Conservation (phyloP, 2,113 vertebrate species). For the Ictidomys tridecemlineatus region DNA sequence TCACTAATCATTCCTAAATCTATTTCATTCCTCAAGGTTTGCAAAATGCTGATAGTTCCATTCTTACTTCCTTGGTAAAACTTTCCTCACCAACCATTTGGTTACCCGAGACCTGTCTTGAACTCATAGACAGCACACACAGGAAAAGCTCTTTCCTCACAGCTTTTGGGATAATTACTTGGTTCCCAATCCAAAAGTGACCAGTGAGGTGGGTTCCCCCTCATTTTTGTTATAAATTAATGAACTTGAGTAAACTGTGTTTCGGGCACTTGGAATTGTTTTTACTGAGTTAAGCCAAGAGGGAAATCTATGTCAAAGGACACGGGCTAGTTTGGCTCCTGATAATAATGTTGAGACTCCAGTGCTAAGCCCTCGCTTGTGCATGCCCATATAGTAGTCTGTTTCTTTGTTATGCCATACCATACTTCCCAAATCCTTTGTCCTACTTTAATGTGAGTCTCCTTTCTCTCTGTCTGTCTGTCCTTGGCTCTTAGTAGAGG, state of each 20-base stretch:
- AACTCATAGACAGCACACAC: background rate
- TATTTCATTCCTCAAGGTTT: background rate
- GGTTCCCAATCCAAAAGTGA: background rate
- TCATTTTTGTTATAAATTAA: background rate
- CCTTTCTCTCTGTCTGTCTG: background rate
- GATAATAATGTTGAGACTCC: background rate
- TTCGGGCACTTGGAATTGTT: background rate
- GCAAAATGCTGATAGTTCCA: background rate
- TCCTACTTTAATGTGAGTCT: background rate
- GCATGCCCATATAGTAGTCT: background rate
- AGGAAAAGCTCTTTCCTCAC: background rate
- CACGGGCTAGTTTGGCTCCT: background rate
- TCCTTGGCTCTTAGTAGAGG: background rate
- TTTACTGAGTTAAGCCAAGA: background rate
- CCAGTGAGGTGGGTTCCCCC: background rate
- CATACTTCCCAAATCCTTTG: background rate
- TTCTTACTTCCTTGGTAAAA: background rate
- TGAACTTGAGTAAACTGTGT: background rate
- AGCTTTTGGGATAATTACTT: background rate
- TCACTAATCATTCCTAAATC: background rate
- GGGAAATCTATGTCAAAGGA: background rate
- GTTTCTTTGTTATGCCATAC: background rate
- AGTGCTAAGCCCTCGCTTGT: background rate
- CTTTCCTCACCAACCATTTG: background rate
- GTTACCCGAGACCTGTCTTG: background rate